Evolutionary conservation across 2,797 vertebrate species (phyloP).

Genomic region (Eleutherodactylus coqui): DNA sequence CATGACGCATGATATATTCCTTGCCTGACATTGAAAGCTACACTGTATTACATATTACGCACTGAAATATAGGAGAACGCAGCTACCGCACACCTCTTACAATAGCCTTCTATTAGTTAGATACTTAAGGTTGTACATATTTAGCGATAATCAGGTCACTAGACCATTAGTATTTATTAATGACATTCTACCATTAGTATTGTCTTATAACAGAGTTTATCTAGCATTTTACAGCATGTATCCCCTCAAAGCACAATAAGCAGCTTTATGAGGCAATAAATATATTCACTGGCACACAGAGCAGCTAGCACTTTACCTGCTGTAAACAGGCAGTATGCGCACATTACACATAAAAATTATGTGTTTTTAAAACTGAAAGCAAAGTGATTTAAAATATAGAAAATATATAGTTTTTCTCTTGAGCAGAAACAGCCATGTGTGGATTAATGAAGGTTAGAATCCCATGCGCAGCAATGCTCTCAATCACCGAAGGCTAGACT

Average conservation of each 20-base stretch:
- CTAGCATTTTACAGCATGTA: background rate
- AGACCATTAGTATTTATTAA: too few relatives aligned
- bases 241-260: background rate
- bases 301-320: background rate
- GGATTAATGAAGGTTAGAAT: constrained; percentile 4
- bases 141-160: too few relatives aligned
- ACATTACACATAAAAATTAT: background rate
- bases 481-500: constrained; percentile 22
- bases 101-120: too few relatives aligned
- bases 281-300: background rate
- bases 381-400: background rate
- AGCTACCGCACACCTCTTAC: too few relatives aligned
- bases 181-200: background rate
- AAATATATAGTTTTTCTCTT: background rate
- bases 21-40: too few relatives aligned
- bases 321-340: background rate
- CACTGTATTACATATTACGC: too few relatives aligned
- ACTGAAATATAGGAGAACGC: too few relatives aligned
- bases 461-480: background rate
- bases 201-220: background rate
- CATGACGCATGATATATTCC: too few relatives aligned
- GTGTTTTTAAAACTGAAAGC: background rate
- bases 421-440: background rate
- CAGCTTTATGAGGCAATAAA: background rate
- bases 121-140: too few relatives aligned